phyloP scores from a whole-genome alignment of 1,140 invertebrate species.

The Leguminivora glycinivorella region DNA sequence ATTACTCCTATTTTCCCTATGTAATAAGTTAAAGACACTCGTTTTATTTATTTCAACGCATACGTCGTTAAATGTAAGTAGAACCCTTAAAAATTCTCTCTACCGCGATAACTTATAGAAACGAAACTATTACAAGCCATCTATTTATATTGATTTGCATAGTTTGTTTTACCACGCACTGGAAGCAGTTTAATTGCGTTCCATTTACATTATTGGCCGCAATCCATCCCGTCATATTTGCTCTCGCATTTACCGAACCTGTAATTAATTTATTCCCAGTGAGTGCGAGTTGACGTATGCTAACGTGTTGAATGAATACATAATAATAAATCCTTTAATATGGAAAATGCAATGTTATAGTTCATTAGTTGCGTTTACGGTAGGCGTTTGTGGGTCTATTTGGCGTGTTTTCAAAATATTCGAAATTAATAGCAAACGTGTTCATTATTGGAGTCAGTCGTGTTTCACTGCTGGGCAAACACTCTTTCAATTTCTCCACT shows the following conservation, averaged over 20 bases:
- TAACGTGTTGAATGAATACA: background rate
- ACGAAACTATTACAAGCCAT: too few relatives aligned
- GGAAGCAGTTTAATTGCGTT: conserved; percentile 10
- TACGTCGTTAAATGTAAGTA: too few relatives aligned
- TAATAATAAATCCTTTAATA: conserved; percentile 6
- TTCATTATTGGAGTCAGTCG: too few relatives aligned
- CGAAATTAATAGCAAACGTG: too few relatives aligned
- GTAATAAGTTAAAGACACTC: too few relatives aligned
- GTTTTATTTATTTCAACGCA: too few relatives aligned
- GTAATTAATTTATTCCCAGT: conserved; percentile 26
- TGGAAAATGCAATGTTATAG: background rate
- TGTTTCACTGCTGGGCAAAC: too few relatives aligned
- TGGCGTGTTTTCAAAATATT: background rate
- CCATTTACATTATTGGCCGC: conserved; percentile 26
- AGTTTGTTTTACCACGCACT: background rate
- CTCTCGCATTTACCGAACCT: conserved; percentile 12
- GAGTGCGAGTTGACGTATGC: background rate
- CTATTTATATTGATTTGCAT: background rate
- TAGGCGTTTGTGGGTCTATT: background rate
- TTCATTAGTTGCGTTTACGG: background rate
- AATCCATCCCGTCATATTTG: conserved; percentile 25
- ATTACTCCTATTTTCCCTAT: too few relatives aligned
- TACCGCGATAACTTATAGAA: too few relatives aligned
- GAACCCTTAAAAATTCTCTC: too few relatives aligned
- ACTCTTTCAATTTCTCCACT: too few relatives aligned